phyloP scores from a whole-genome alignment of 2,888 invertebrate genomes.

The Parnassius apollo region DNA sequence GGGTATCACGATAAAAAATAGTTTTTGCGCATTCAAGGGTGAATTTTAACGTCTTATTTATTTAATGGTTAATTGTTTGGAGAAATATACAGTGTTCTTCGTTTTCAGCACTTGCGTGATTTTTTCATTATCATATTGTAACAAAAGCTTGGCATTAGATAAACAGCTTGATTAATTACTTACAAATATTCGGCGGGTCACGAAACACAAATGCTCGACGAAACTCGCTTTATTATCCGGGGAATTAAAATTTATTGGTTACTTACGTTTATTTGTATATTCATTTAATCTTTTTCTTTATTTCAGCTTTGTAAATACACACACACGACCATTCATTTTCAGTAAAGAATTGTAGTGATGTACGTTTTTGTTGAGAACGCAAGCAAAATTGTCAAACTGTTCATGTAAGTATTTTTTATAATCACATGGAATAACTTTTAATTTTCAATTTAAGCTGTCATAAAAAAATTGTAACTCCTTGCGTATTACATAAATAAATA shows the following conservation, averaged over 20 bases:
- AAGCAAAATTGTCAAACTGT: no score
- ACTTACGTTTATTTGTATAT: conserved; percentile 4
- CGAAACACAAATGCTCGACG: conserved; percentile 18
- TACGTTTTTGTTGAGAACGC: no score
- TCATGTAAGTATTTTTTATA: no score
- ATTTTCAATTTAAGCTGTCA: no score
- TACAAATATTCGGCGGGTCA: conserved; percentile 29
- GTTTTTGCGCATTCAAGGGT: no score
- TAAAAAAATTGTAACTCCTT: no score
- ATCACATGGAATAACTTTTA: no score
- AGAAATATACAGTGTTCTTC: conserved; percentile 41
- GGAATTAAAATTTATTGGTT: conserved; percentile 16
- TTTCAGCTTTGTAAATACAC: no score
- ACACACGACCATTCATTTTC: no score
- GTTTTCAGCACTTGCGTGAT: conserved; percentile 37
- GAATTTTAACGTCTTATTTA: background rate
- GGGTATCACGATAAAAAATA: no score
- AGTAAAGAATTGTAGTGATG: no score
- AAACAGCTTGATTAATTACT: conserved; percentile 38
- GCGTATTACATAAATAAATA: no score
- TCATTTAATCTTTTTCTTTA: background rate
- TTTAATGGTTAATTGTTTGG: background rate
- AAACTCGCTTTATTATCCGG: conserved; percentile 21
- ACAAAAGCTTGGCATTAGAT: conserved; percentile 38
- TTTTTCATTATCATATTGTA: conserved; percentile 36